Evolutionary conservation across 2,797 vertebrate genomes (phyloP).

Genomic region (Phoeniculus purpureus): DNA sequence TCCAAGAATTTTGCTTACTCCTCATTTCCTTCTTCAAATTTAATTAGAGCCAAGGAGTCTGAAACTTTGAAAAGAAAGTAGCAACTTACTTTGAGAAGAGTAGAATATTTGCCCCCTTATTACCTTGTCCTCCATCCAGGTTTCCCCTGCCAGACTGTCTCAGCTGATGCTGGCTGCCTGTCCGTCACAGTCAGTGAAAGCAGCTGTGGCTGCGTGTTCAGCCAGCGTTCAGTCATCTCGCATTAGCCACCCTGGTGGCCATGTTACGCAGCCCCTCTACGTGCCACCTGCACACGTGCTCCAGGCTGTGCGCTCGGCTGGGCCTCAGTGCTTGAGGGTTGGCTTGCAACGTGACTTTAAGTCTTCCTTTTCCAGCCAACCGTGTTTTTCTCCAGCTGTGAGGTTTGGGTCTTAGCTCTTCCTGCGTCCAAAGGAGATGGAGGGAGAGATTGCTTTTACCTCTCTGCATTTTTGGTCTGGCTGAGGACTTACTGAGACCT

Average conservation of each 20-base stretch:
- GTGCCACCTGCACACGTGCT: background rate
- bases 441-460: background rate
- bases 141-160: background rate
- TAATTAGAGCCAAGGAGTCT: constrained; percentile 15
- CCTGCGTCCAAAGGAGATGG: background rate
- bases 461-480: background rate
- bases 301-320: background rate
- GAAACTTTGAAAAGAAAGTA: background rate
- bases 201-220: background rate
- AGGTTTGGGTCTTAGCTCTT: background rate
- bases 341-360: background rate
- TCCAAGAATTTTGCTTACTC: constrained; percentile 36
- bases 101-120: background rate
- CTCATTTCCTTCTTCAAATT: constrained; percentile 26
- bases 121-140: background rate
- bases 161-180: background rate
- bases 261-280: rapidly evolving
- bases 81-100: constrained; percentile 1
- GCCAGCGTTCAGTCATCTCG: background rate
- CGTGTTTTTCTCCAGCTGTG: background rate
- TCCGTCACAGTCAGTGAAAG: rapidly evolving
- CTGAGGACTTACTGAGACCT: background rate
- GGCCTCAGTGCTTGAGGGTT: background rate
- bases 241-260: background rate
- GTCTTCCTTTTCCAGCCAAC: background rate